Conservation (phyloP, 2,113 vertebrate genomes). For the Taurulus bubalis region DNA sequence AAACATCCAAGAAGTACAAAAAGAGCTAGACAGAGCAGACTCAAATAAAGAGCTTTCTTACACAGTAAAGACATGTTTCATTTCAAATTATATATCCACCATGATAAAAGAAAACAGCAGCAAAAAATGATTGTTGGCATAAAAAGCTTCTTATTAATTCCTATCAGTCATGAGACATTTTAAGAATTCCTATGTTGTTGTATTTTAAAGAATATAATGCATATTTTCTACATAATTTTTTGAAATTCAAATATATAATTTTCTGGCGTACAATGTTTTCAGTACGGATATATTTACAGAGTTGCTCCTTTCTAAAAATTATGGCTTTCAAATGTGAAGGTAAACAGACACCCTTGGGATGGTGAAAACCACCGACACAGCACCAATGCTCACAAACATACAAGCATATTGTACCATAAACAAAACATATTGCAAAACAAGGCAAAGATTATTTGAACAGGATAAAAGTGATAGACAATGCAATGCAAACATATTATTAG, state of each 20-base stretch:
- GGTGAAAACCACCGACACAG: slow-evolving; percentile 32
- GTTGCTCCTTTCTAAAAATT: slow-evolving; percentile 12
- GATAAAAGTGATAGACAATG: slow-evolving; percentile 44
- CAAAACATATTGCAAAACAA: slow-evolving; percentile 40
- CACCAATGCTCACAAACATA: slow-evolving; percentile 51
- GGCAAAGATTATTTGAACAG: slow-evolving; percentile 43
- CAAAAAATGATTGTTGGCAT: slow-evolving; percentile 2
- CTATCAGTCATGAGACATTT: background rate
- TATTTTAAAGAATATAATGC: background rate
- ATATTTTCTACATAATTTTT: background rate
- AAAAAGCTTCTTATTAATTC: slow-evolving; percentile 9
- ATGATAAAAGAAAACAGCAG: slow-evolving; percentile 7
- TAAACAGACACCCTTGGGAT: slow-evolving; percentile 20
- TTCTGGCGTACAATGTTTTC: background rate
- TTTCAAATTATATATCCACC: slow-evolving; percentile 11
- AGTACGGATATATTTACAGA: background rate
- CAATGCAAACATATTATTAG: slow-evolving; percentile 43
- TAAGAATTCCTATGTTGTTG: background rate
- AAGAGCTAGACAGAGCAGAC: slow-evolving; percentile 33
- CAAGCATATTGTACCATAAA: slow-evolving; percentile 60
- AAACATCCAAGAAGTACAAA: slow-evolving; percentile 64
- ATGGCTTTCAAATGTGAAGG: slow-evolving; percentile 60
- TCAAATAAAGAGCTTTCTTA: slow-evolving; percentile 24
- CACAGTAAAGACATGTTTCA: slow-evolving; percentile 25
- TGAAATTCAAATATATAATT: background rate